Evolutionary conservation across 2,113 vertebrate species (phyloP).

Genomic region (Gymnocephalus cernua): DNA sequence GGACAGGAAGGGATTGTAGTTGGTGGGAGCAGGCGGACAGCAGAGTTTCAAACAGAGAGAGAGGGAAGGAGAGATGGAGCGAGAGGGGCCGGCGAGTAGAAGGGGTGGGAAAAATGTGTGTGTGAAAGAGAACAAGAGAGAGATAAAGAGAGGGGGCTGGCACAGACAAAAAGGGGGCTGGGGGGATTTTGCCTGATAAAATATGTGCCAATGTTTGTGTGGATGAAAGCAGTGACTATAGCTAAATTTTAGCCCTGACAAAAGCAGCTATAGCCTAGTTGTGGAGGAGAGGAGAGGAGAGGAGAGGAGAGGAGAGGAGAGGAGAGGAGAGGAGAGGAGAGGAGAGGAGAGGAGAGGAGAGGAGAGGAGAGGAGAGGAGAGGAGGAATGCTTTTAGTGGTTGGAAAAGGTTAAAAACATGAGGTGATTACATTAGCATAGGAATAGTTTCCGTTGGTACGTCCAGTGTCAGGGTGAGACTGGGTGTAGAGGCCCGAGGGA

Average conservation of each 20-base stretch:
- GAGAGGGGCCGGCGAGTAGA: slow-evolving; percentile 50
- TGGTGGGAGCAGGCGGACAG: slow-evolving; percentile 55
- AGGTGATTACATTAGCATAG: slow-evolving; percentile 63
- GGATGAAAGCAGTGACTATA: slow-evolving; percentile 83
- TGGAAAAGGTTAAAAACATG: slow-evolving; percentile 53
- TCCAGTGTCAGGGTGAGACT: slow-evolving; percentile 31
- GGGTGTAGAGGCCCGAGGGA: not conserved
- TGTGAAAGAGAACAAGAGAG: slow-evolving; percentile 81
- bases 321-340: slow-evolving; percentile 4
- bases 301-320: not conserved
- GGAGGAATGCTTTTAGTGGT: slow-evolving; percentile 40
- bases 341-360: not conserved
- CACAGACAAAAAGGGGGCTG: slow-evolving; percentile 73
- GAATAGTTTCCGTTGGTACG: slow-evolving; percentile 52
- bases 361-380: slow-evolving; percentile 7
- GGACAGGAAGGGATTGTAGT: slow-evolving; percentile 71
- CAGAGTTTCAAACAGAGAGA: slow-evolving; percentile 65
- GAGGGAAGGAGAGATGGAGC: slow-evolving; percentile 60
- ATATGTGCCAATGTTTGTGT: slow-evolving; percentile 83
- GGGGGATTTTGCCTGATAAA: slow-evolving; percentile 80
- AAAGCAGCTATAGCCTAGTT: slow-evolving; percentile 74
- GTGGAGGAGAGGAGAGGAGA: slow-evolving; percentile 20
- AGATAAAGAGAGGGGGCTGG: slow-evolving; percentile 70
- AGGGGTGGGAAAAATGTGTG: slow-evolving; percentile 81
- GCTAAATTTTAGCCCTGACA: slow-evolving; percentile 74